Percentiles rank a stretch among this genome's conserved stretches.
Evolutionary conservation across 1,140 invertebrate genomes (phyloP).

Genomic region (Apis cerana): DNA sequence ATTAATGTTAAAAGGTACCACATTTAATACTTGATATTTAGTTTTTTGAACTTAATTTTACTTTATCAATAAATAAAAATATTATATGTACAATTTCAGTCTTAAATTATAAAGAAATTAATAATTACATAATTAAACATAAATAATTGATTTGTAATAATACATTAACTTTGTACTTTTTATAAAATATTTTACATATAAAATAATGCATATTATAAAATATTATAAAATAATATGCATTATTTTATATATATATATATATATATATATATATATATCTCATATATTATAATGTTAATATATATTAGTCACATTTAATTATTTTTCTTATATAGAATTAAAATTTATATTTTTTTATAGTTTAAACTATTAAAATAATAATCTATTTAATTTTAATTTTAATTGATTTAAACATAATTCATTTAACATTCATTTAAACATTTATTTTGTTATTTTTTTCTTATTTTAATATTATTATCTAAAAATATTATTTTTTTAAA

Average conservation of each 20-base stretch:
- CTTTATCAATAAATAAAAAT: conserved; percentile 39
- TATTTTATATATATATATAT: not conserved
- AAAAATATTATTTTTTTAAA: not conserved
- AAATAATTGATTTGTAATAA: not conserved
- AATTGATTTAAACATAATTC: not conserved
- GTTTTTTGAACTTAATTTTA: conserved; percentile 14
- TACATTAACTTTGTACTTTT: conserved; percentile 22
- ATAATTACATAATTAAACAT: too few relatives aligned
- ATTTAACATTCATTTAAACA: not conserved
- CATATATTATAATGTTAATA: not conserved
- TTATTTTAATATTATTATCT: not conserved
- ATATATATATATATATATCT: not conserved
- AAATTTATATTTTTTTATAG: not conserved
- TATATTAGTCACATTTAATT: not conserved
- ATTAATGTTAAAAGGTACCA: conserved; percentile 13
- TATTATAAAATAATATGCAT: conserved; percentile 6
- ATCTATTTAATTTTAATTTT: not conserved
- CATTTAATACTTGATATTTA: conserved; percentile 25
- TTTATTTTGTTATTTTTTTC: not conserved
- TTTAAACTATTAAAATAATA: not conserved
- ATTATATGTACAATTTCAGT: conserved; percentile 19
- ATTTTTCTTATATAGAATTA: not conserved
- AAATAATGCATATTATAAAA: not conserved
- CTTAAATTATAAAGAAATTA: conserved; percentile 32
- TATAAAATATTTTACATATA: not conserved